These are phyloP conservation scores for Tragelaphus eurycerus DNA, from an alignment of 2,797 vertebrate species.

Conservation along the genomic window DNA sequence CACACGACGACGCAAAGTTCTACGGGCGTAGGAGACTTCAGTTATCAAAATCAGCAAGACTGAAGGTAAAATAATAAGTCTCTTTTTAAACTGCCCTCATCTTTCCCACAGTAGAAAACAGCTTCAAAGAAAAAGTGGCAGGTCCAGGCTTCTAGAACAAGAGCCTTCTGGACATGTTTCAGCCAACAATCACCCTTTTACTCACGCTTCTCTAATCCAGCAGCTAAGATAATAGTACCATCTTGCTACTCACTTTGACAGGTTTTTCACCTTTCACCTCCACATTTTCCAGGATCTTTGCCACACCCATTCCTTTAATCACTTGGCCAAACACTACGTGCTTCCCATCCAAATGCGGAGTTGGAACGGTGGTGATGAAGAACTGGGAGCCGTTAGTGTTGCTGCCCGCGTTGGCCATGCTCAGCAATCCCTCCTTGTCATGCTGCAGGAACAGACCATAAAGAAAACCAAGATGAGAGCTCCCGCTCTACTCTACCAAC, in stretches of 20 bases:
- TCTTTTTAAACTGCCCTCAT: neutral
- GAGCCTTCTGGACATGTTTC: neutral
- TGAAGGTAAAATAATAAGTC: neutral
- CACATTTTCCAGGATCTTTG: conserved; percentile 90
- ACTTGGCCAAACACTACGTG: conserved; percentile 97
- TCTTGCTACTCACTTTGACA: conserved; percentile 87
- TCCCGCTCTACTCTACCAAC: neutral
- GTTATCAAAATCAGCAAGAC: neutral
- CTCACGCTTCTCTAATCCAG: neutral
- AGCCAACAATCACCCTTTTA: neutral
- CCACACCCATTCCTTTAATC: conserved; percentile 92
- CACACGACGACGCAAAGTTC: neutral
- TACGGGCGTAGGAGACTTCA: neutral
- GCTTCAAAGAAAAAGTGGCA: neutral
- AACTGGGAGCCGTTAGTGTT: conserved; percentile 98
- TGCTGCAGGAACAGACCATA: conserved; percentile 84
- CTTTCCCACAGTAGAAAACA: neutral
- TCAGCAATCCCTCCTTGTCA: conserved; percentile 91
- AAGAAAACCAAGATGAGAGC: neutral
- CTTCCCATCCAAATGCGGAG: conserved; percentile 94
- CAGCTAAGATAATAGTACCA: neutral
- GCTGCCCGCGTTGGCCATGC: conserved; percentile 97
- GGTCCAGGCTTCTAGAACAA: neutral
- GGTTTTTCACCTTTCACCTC: conserved; percentile 92
- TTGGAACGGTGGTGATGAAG: conserved; percentile 95